Base-by-base conservation (phyloP, 2,888 invertebrate species). In the Lutraria lutraria region DNA sequence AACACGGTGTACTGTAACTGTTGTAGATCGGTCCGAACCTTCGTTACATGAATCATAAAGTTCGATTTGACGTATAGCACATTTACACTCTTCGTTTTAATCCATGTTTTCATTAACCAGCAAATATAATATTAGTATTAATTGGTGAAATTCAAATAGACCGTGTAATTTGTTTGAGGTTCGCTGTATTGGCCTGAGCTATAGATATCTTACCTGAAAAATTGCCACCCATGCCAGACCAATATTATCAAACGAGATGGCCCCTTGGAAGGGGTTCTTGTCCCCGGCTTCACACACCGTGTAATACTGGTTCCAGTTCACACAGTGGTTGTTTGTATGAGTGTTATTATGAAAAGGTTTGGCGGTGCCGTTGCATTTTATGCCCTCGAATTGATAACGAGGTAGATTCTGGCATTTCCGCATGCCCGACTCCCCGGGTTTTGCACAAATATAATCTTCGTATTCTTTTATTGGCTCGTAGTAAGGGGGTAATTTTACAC, bases 191-290 rank as follows among this genome's bases (percentile, higher is more conserved):
- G n/a, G n/a, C n/a, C n/a, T n/a, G n/a, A n/a, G n/a, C n/a, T n/a
- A n/a, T n/a, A n/a, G n/a, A n/a, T n/a, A 76, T 6, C 34, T 19
- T 97, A 99, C 99, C 97, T 99, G 98, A 97, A 99, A 99, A 97
- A 99, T 99, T 94, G 99, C 99, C 93, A 99, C 99, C 99, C 99
- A 99, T 43, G 99, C 99, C 95, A 99, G 98, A 93, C 99, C 99
- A 95, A 99, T 99, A 97, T 99, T 99, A 97, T 99, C 99, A 97
- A 99, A 99, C 72, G 99, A 99, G 96, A 99, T 99, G 88, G 99
- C 99, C 91, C 99, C 99, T 97, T 99, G 99, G 97, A 99, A 99
- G 21, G 99, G 99, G 97, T 99, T 99, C 95, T 98, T 98, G 86
- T 98, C 99, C 94, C 98, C 98, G 92, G 99, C 98, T 91, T 98